Base-by-base conservation (phyloP, 2,888 invertebrate species). In the Eutolmus rufibarbis region DNA sequence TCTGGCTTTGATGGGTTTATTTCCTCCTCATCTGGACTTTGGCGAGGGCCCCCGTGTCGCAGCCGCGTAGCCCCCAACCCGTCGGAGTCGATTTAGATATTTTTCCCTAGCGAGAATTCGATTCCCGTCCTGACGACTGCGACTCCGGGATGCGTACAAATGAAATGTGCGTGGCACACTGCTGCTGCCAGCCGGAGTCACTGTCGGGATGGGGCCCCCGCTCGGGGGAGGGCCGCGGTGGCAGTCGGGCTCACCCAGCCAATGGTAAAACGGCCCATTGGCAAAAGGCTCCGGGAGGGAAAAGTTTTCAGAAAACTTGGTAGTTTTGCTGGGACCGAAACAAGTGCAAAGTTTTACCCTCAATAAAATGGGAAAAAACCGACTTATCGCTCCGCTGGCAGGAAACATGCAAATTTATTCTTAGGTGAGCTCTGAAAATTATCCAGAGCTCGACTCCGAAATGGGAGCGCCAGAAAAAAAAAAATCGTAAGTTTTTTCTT, bases 1-100 rank as follows among this genome's bases (percentile, higher is more conserved):
- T 78, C 78, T 78, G 78, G n/a, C 46, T 78, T 23, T 78, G 78
- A 78, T 23, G 78, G 43, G 76, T 76, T 34, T 40, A 34, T 76
- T 76, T 40, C 76, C 76, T 76, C 40, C 66, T 76, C 76, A 76
- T 76, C 76, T 76, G 37, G 34, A 40, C 76, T 76, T 5, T 12
- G 34, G 40, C 37, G 34, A 19, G 12, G 19, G 34, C 37, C 8
- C 37, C 76, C 43, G 3, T 16, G 43, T 46, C 12, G 0, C 43
- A 43, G 43, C 43, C 43, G 3, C 43, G 14, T 7, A 76, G 34
- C 40, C 37, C 76, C 43, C 1, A 46, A 16, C 12, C 76, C n/a
- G 51, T 19, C 51, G n/a, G 43, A 46, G 28, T 66, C 66, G 28
- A 66, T 66, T 66, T 66, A 66, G 66, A 23, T 66, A 66, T 66